phyloP scores from a whole-genome alignment of 2,797 vertebrate genomes.

The Dendrocincla fuliginosa region DNA sequence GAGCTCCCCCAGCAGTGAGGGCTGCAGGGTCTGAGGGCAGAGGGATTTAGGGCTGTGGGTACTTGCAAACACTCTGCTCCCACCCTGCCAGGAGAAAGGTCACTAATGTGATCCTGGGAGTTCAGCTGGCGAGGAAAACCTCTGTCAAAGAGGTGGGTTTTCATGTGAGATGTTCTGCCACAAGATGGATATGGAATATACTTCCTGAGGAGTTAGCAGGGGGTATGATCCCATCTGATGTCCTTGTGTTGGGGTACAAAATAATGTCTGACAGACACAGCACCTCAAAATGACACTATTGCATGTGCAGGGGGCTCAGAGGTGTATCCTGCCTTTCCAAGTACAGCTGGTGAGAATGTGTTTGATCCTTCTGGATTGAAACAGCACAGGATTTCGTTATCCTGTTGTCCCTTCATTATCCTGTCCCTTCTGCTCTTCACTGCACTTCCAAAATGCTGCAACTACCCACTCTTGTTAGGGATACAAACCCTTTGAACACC shows the following conservation, averaged over 20 bases:
- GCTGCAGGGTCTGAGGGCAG: background rate
- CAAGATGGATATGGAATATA: fast-evolving
- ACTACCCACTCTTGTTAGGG: fast-evolving
- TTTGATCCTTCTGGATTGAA: background rate
- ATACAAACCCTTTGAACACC: background rate
- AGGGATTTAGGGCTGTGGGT: background rate
- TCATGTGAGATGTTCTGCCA: background rate
- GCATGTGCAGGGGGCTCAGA: background rate
- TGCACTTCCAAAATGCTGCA: background rate
- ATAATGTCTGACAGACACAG: fast-evolving
- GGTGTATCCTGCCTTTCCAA: background rate
- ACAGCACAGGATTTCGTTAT: background rate
- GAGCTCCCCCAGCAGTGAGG: background rate
- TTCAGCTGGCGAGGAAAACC: background rate
- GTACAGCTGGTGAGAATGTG: background rate
- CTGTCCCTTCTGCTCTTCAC: background rate
- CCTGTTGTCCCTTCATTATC: too few relatives aligned
- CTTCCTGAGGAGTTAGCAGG: background rate
- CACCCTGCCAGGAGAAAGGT: background rate
- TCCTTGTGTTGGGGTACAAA: background rate
- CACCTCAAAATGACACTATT: background rate
- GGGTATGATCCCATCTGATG: background rate
- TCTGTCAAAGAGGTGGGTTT: background rate
- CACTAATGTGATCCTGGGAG: fast-evolving
- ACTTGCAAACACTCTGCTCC: background rate